Base-by-base conservation (phyloP, 2,797 vertebrate species). In the Gambusia yucatana region DNA sequence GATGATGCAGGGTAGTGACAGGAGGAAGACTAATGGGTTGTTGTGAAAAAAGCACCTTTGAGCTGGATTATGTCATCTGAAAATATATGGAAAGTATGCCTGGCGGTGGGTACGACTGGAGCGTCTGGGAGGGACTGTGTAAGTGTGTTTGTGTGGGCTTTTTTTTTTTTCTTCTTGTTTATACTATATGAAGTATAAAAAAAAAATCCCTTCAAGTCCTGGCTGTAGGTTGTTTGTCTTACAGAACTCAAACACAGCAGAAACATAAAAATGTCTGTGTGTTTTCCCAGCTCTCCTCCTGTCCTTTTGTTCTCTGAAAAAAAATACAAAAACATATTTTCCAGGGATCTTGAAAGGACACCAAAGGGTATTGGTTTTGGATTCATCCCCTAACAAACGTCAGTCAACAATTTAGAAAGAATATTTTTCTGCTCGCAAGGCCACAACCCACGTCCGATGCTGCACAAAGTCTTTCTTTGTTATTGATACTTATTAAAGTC, bases 11-110 rank as follows among this genome's bases (percentile, higher is more conserved):
- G 44, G 69, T 79, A 80, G 79, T 84, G 88, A 82, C 88, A 86
- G 79, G 43, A 71, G 22, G 79, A 61, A 89, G 80, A 89, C 75
- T 78, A 80, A 92, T 81, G 79, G 59, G 14, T 81, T 82, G 83
- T 81, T 85, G 22, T 77, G 84, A 43, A 28, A 82, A 72, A 79
- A 55, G 84, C 59, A 76, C 77, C 80, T 86, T 79, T 67, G 76
- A 88, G 87, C 77, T 81, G 80, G 74, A 79, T 89, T 82, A 83
- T 87, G 90, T 91, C 88, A 88, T 83, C 33, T 75, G 72, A 39
- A 84, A 82, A 86, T 88, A 83, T 86, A 92, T 88, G 90, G 89
- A 91, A 89, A 90, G 81, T 90, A 92, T 90, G 81, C 75, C 76
- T 10, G 47, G 61, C 43, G 89, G 91, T 92, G 91, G 92, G 82